Conservation (phyloP, 2,113 vertebrate genomes). For the Callocephalon fimbriatum region DNA sequence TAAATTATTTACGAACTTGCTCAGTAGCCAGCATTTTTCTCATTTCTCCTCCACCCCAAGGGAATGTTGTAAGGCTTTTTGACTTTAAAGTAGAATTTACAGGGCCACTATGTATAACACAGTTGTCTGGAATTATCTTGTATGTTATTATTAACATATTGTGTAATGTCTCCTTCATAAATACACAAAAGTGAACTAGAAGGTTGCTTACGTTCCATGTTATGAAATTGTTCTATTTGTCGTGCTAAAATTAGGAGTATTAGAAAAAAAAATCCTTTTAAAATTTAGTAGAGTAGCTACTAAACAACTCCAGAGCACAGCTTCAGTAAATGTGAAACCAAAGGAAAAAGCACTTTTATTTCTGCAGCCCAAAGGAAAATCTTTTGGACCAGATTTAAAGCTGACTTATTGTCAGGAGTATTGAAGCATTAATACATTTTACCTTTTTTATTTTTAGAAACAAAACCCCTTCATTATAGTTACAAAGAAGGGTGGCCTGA, state of each 20-base stretch:
- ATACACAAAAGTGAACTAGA: neutral
- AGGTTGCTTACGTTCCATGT: neutral
- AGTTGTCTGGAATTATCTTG: neutral
- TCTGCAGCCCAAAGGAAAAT: neutral
- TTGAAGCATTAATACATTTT: conserved; percentile 15
- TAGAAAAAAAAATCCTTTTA: neutral
- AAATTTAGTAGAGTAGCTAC: neutral
- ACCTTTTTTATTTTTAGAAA: conserved; percentile 27
- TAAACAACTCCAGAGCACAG: neutral
- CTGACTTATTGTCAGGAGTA: neutral
- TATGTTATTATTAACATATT: neutral
- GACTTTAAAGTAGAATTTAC: neutral
- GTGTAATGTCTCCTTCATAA: neutral
- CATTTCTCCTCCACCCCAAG: neutral
- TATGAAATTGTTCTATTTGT: conserved; percentile 5
- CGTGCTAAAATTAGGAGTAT: neutral
- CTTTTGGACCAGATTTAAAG: neutral
- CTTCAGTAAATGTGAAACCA: neutral
- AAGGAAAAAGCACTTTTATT: neutral
- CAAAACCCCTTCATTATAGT: neutral
- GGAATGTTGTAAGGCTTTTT: neutral
- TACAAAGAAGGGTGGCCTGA: neutral
- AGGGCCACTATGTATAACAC: neutral
- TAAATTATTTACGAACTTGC: conserved; percentile 9
- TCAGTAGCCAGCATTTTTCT: neutral